Conservation (phyloP, 1,140 invertebrate species). For the Babylonia areolata region DNA sequence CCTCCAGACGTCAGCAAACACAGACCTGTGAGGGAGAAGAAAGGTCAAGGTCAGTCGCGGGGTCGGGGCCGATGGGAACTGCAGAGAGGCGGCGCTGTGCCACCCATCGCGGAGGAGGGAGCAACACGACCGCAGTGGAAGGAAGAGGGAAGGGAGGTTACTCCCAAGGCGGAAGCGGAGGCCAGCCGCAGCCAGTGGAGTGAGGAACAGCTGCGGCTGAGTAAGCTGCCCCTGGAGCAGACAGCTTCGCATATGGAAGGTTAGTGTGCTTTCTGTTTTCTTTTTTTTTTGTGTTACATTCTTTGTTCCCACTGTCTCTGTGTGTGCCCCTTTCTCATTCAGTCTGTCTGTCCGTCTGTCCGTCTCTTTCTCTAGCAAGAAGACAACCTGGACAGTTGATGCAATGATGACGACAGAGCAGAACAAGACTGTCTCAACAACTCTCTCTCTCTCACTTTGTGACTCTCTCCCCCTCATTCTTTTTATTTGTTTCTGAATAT, state of each 20-base stretch:
- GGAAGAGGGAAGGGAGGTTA: conserved; percentile 26
- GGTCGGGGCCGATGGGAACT: not conserved
- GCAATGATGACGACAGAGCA: no score
- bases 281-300: not conserved
- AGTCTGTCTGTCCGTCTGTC: no score
- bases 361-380: no score
- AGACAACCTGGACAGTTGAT: no score
- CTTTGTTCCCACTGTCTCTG: no score
- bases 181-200: conserved; percentile 57
- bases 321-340: no score
- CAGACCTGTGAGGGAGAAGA: not conserved
- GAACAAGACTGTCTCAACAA: no score
- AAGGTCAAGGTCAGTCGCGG: not conserved
- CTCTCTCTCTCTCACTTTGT: no score
- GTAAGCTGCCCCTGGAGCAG: conserved; percentile 61
- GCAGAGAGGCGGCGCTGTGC: not conserved
- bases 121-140: conserved; percentile 36
- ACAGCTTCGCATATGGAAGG: conserved; percentile 73
- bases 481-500: no score
- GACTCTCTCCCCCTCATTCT: no score
- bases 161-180: conserved; percentile 41
- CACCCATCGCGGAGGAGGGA: conserved; percentile 28
- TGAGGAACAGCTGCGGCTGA: conserved; percentile 50
- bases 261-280: conserved; percentile 15
- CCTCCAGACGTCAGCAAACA: not conserved